Percentiles rank a stretch among this genome's conserved stretches.
Evolutionary conservation across 2,113 vertebrate species (phyloP).

Genomic region (Lycocorax pyrrhopterus): DNA sequence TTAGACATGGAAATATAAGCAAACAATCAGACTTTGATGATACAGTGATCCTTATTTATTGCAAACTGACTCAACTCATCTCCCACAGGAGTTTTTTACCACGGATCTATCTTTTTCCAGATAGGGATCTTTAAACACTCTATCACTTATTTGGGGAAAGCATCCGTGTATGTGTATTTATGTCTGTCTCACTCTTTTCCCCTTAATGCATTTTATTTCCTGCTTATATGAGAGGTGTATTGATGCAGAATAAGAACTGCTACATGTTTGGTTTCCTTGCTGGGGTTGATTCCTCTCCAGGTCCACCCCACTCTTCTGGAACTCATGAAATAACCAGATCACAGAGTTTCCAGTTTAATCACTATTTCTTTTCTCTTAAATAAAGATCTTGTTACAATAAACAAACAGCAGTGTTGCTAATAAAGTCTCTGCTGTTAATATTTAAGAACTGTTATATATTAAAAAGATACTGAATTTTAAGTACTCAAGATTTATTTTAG

Average conservation of each 20-base stretch:
- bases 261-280: not conserved
- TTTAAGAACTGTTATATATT: not conserved
- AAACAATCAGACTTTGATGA: not conserved
- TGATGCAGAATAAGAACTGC: not conserved
- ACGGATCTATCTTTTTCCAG: not conserved
- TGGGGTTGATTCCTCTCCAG: not conserved
- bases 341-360: slow-evolving; percentile 21
- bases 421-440: not conserved
- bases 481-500: not conserved
- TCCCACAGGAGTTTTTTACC: not conserved
- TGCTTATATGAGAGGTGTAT: not conserved
- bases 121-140: not conserved
- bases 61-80: not conserved
- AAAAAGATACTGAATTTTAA: not conserved
- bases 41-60: not conserved
- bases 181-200: not conserved
- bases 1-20: not conserved
- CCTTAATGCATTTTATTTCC: not conserved
- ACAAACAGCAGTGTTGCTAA: not conserved
- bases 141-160: not conserved
- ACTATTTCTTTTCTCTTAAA: slow-evolving; percentile 5
- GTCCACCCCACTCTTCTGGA: not conserved
- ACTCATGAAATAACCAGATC: slow-evolving; percentile 10
- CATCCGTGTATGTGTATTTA: not conserved
- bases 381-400: slow-evolving; percentile 11